A percentile compares a stretch with the other conserved stretches of the same genome.
These are phyloP conservation scores for Stenodema calcarata DNA, from an alignment of 2,888 invertebrate species.

Conservation along the genomic window DNA sequence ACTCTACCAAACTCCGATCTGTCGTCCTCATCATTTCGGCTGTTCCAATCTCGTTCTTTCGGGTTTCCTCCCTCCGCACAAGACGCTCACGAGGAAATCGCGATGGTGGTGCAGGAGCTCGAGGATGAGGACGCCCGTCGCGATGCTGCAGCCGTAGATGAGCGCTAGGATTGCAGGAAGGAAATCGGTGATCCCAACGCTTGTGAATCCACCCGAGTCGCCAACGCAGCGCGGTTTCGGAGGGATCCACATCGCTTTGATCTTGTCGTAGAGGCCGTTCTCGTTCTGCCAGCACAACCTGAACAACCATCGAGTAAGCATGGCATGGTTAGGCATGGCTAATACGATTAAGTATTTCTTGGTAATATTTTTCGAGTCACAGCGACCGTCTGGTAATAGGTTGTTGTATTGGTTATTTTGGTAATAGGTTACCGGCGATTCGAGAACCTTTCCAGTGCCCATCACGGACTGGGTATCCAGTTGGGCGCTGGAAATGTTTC, in stretches of 20 bases:
- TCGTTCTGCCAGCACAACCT: slow-evolving; percentile 70
- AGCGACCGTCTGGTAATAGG: too few relatives aligned
- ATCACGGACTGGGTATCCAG: too few relatives aligned
- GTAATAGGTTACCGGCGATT: too few relatives aligned
- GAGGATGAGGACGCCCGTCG: slow-evolving; percentile 46
- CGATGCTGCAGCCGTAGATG: slow-evolving; percentile 49
- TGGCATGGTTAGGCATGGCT: too few relatives aligned
- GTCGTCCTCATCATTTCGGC: too few relatives aligned
- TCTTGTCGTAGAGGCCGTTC: slow-evolving; percentile 65
- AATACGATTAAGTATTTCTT: too few relatives aligned
- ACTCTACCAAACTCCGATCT: too few relatives aligned
- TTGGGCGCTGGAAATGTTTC: too few relatives aligned
- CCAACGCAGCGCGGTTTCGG: slow-evolving; percentile 66
- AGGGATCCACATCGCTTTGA: slow-evolving; percentile 66
- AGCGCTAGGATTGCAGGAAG: slow-evolving; percentile 54
- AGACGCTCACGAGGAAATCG: background rate
- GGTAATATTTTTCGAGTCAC: too few relatives aligned
- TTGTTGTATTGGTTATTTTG: too few relatives aligned
- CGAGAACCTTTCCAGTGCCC: too few relatives aligned
- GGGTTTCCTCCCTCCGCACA: background rate
- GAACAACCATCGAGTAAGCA: background rate
- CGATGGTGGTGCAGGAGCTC: slow-evolving; percentile 49
- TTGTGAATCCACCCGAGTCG: slow-evolving; percentile 64
- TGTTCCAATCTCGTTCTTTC: background rate
- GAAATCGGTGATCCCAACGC: slow-evolving; percentile 59